Conservation (phyloP, 2,113 vertebrate species). For the Sylvia atricapilla region DNA sequence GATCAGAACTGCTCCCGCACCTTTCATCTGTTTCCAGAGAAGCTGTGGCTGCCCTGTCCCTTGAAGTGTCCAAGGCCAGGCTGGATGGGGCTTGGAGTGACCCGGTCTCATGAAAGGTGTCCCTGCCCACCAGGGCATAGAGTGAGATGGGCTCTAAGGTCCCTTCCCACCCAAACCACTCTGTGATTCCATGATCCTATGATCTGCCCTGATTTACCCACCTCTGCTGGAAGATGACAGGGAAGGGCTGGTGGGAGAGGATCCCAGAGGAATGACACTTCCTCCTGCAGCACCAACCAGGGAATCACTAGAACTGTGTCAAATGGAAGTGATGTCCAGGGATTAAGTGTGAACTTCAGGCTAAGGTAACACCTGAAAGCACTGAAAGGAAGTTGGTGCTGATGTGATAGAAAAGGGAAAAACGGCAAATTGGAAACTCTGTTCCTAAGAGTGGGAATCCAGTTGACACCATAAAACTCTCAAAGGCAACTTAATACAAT, state of each 20-base stretch:
- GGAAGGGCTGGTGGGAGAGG: accelerated
- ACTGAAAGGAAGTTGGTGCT: not conserved
- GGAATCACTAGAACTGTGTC: not conserved
- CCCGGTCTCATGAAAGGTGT: accelerated
- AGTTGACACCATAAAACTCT: not conserved
- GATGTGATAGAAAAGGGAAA: not conserved
- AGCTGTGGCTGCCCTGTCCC: not conserved
- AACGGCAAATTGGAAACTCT: not conserved
- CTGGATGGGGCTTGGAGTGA: accelerated
- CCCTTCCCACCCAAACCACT: not conserved
- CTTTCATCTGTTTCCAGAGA: not conserved
- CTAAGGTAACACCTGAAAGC: not conserved
- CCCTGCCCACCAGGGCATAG: not conserved
- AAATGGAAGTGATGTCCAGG: not conserved
- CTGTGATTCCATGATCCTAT: not conserved
- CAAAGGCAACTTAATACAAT: not conserved
- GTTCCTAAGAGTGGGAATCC: not conserved
- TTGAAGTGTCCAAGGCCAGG: not conserved
- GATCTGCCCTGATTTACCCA: not conserved
- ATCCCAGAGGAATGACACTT: accelerated
- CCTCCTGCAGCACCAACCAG: too few species aligned
- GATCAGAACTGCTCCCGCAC: not conserved
- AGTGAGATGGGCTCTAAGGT: not conserved
- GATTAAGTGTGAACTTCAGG: accelerated
- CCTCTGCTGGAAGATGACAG: not conserved